These are phyloP conservation scores for Spermophilus dauricus DNA, from an alignment of 2,113 vertebrate species.

Conservation along the genomic window DNA sequence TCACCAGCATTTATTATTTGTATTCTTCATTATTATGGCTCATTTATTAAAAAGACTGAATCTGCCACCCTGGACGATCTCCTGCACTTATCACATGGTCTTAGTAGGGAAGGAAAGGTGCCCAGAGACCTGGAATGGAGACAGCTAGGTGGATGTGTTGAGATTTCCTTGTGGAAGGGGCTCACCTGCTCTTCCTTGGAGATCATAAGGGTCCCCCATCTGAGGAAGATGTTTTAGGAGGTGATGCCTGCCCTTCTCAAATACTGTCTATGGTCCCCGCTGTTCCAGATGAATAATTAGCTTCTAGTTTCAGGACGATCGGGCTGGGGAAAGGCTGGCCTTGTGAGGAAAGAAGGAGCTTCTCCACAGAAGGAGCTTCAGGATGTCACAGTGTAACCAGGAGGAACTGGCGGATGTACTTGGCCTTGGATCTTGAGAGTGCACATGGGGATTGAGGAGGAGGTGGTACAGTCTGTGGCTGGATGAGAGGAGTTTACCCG, in stretches of 20 bases:
- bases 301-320: background rate
- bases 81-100: background rate
- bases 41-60: background rate
- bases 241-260: background rate
- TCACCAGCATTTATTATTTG: too few species aligned
- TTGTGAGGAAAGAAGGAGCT: background rate
- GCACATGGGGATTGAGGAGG: background rate
- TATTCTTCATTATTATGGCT: background rate
- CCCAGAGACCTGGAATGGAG: background rate
- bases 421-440: background rate
- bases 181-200: background rate
- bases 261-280: fast-evolving
- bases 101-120: background rate
- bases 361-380: background rate
- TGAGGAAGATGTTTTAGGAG: background rate
- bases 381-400: background rate
- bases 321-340: background rate
- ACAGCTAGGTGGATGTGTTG: background rate
- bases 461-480: background rate
- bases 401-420: background rate
- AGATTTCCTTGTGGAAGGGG: background rate
- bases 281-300: background rate
- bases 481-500: background rate
- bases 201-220: fast-evolving
- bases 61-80: background rate